A percentile compares a stretch with the other conserved stretches of the same genome.
Conservation (phyloP, 1,140 invertebrate genomes). For the Metaphire vulgaris region DNA sequence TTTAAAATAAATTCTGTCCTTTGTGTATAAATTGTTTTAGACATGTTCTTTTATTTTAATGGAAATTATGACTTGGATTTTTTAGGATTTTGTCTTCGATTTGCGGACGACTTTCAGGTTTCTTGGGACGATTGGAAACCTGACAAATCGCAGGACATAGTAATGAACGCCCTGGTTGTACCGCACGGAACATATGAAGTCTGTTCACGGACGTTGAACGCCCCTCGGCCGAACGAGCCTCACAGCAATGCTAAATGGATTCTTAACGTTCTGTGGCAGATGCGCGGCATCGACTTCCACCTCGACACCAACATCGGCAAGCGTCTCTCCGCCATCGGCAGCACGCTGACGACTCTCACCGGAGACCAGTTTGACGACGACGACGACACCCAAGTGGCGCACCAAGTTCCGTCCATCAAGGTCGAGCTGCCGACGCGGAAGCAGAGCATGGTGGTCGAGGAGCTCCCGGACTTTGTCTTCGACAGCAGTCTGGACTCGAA, state of each 20-base stretch:
- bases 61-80: no score
- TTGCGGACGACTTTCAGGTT: conserved; percentile 93
- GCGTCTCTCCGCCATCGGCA: conserved; percentile 81
- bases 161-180: conserved; percentile 92
- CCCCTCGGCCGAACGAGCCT: neutral
- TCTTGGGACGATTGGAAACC: conserved; percentile 96
- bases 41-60: neutral
- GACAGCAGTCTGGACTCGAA: conserved; percentile 78
- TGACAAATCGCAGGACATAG: conserved; percentile 58
- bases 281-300: conserved; percentile 97
- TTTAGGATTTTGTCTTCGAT: conserved; percentile 79
- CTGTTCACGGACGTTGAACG: conserved; percentile 71
- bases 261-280: conserved; percentile 94
- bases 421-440: conserved; percentile 11
- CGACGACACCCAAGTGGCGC: conserved; percentile 31
- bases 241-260: conserved; percentile 94
- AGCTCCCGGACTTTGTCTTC: conserved; percentile 73
- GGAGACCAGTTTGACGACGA: conserved; percentile 39
- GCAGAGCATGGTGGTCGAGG: conserved; percentile 6
- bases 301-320: conserved; percentile 93
- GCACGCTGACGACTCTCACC: conserved; percentile 89
- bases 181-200: conserved; percentile 97
- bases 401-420: conserved; percentile 6
- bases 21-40: neutral
- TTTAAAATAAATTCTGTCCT: neutral